A percentile compares a stretch with the other conserved stretches of the same genome.
These are phyloP conservation scores for Oryzias dopingdopingensis DNA, from an alignment of 2,797 vertebrate species.

Conservation along the genomic window DNA sequence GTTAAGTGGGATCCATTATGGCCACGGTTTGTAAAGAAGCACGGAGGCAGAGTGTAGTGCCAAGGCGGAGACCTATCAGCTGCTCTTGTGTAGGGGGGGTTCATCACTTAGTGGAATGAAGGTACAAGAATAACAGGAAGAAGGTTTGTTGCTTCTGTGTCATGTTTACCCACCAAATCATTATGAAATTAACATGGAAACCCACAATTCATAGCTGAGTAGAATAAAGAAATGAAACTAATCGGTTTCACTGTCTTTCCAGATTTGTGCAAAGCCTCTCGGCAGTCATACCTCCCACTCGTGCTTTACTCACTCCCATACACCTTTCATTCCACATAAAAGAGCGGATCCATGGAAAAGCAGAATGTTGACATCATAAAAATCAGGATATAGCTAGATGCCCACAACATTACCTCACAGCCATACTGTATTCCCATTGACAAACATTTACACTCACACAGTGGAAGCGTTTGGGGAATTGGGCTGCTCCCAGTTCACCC, in stretches of 20 bases:
- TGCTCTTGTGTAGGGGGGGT: constrained; percentile 12
- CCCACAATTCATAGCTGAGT: constrained; percentile 28
- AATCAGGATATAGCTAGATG: constrained; percentile 30
- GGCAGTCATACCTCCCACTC: neutral
- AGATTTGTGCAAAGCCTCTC: too few relatives aligned
- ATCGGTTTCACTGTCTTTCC: constrained; percentile 6
- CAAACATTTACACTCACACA: constrained; percentile 29
- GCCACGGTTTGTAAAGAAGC: constrained; percentile 42
- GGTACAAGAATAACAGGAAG: constrained; percentile 19
- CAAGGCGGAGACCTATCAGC: constrained; percentile 38
- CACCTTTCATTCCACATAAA: neutral
- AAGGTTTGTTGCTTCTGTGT: constrained; percentile 37
- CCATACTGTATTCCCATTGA: constrained; percentile 34
- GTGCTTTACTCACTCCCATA: constrained; percentile 5
- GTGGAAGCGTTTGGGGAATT: constrained; percentile 45
- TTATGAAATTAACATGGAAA: constrained; percentile 30
- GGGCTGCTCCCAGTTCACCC: constrained; percentile 56
- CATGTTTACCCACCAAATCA: constrained; percentile 28
- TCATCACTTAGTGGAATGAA: constrained; percentile 2
- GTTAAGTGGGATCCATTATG: constrained; percentile 42
- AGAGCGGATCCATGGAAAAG: neutral
- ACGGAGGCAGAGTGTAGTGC: constrained; percentile 41
- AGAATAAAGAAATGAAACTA: constrained; percentile 21
- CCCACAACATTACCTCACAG: constrained; percentile 37
- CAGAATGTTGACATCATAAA: constrained; percentile 9